Evolutionary conservation across 53 echinoderm and acorn worm genomes (phyloP).

Genomic region (Holothuria scabra): DNA sequence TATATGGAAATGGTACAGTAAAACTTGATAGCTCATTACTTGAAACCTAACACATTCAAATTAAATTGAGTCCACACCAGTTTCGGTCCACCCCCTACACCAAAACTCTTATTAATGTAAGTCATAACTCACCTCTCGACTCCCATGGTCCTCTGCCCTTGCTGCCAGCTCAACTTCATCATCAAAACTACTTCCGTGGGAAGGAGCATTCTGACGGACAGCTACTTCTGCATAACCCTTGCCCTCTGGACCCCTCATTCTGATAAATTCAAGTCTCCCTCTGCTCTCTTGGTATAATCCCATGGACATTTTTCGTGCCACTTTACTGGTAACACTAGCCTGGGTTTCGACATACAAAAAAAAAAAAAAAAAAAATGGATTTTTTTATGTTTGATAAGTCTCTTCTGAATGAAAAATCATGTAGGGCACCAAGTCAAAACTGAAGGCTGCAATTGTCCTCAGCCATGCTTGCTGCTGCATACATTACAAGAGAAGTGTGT

Average conservation of each 20-base stretch:
- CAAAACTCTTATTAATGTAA: no score
- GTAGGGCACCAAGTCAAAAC: no score
- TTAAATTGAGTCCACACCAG: neutral
- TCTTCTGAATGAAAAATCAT: no score
- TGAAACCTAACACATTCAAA: neutral
- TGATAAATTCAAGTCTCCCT: conserved; percentile 89
- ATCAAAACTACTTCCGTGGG: conserved; percentile 27
- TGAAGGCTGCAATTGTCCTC: no score
- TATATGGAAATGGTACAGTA: no score
- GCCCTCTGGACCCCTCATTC: conserved; percentile 97
- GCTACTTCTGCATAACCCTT: conserved; percentile 98
- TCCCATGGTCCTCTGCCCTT: conserved; percentile 18
- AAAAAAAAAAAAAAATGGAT: neutral
- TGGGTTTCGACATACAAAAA: no score
- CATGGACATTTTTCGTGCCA: conserved; percentile 83
- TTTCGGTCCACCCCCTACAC: no score
- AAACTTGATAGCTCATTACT: neutral
- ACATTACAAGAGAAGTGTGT: no score
- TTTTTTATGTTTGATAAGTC: neutral
- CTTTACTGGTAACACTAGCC: conserved; percentile 86
- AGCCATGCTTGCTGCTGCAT: no score
- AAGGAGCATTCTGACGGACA: conserved; percentile 63
- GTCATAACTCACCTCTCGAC: conserved; percentile 18
- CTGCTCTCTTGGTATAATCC: conserved; percentile 77
- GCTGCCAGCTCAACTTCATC: conserved; percentile 19